Base-by-base conservation (phyloP, 2,888 invertebrate species). In the Cheilosia vernalis region DNA sequence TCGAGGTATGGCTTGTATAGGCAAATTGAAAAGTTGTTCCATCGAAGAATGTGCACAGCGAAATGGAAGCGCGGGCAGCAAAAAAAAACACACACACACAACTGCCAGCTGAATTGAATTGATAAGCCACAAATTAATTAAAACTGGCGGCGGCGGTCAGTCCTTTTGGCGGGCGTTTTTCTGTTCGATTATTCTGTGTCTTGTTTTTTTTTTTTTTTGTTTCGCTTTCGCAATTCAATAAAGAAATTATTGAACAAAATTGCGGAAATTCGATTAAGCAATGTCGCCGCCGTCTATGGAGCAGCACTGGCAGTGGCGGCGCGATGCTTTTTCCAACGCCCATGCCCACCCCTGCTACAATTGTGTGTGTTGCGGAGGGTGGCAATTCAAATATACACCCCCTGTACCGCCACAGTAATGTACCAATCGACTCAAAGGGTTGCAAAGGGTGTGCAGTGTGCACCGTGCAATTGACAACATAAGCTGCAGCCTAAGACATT, bases 101-200 rank as follows among this genome's bases (percentile, higher is more conserved):
- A 74, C 69, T 70, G 60, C 64, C 60, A 67, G 56, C 85, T 79
- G 89, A 90, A 91, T 91, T 91, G 90, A 91, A 91, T 91, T 91
- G 91, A 91, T 91, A 90, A 91, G 91, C 91, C 91, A 90, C 91
- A 91, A 91, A 90, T 91, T 91, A 91, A 91, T 91, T 91, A 91
- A 87, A 86, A 87, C 80, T 84, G 78, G 80, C 84, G 81, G 88
- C 84, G 76, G 76, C 78, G 80, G 60, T 85, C 85, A 82, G 82
- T 85, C 85, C 89, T 87, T 87, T 87, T 87, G 87, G 85, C 63
- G 87, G 87, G 74, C 82, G 78, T 87, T 84, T 84, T 84, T 87
- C 88, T 88, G 82, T 90, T 90, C 90, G 90, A 90, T 88, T 90
- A 90, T 89, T 90, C 87, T 88, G 87, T 76, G 58, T 77, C 67